Conservation (phyloP, 2,113 vertebrate species). For the Psephotus haematonotus region DNA sequence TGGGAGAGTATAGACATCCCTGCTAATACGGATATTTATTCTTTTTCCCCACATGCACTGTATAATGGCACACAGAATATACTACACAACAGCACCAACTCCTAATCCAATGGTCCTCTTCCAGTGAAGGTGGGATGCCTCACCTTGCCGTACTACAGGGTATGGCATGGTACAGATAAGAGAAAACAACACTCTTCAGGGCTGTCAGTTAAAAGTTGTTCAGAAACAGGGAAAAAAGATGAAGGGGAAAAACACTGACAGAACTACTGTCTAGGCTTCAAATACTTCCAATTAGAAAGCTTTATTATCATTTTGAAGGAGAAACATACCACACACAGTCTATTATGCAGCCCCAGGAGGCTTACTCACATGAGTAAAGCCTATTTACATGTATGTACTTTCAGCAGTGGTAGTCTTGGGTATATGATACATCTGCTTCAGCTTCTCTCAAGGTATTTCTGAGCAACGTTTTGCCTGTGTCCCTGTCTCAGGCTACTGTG, state of each 20-base stretch:
- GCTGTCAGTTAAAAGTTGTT: constrained; percentile 26
- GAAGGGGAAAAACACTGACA: constrained; percentile 23
- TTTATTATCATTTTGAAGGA: constrained; percentile 38
- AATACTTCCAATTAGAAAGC: constrained; percentile 57
- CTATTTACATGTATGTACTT: background rate
- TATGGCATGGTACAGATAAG: background rate
- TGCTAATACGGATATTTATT: background rate
- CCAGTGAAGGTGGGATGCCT: background rate
- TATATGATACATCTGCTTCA: background rate
- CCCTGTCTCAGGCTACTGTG: background rate
- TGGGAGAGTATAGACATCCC: background rate
- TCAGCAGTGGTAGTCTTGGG: background rate
- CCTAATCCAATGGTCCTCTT: background rate
- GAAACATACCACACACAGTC: background rate
- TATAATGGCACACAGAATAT: background rate
- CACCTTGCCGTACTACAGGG: background rate
- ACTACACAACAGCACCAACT: background rate
- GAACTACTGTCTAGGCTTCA: constrained; percentile 28
- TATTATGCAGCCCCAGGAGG: constrained; percentile 4
- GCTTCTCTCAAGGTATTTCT: background rate
- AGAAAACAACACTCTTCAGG: background rate
- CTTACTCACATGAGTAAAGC: constrained; percentile 3
- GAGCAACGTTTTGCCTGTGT: background rate
- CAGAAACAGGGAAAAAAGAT: constrained; percentile 20
- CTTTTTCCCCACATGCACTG: background rate